Base-by-base conservation (phyloP, 2,113 vertebrate genomes). In the Callopanchax toddi region DNA sequence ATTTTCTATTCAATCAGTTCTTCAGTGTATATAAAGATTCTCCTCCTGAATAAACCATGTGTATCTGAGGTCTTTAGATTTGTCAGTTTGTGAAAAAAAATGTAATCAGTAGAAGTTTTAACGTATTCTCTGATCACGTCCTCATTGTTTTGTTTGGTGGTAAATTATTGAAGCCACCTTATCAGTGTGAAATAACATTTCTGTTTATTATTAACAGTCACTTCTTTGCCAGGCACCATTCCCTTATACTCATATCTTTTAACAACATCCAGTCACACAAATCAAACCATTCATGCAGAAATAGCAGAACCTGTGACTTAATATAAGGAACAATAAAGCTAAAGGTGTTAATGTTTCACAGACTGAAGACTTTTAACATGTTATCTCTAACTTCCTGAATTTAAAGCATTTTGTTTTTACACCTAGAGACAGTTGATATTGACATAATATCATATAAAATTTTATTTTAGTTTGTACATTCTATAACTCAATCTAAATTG, bases 41-140 rank as follows among this genome's bases (percentile, higher is more conserved):
- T 74, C 45, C 39, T 45, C 11, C 23, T 34, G 29, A 79, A 87
- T 79, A 74, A 83, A 83, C 17, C 0, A 66, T 18, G 1, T 54
- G 5, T 12, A 9, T 42, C 32, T 56, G 42, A 44, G 25, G 26
- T 23, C 10, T 58, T 32, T 9, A 12, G 22, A 32, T 32, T 21
- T 22, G 8, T 34, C n/a, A 2, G 18, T 12, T 34, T 52, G n/a
- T 52, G 26, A 17, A 18, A n/a, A n/a, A n/a, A n/a, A n/a, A n/a
- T n/a, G n/a, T n/a, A n/a, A n/a, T n/a, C n/a, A n/a, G n/a, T n/a
- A n/a, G n/a, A n/a, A 25, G 10, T 1, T 37, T 37, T 9, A 11
- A 37, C 3, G 3, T 3, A 3, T 21, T 21, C 20, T 21, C 3
- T 21, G 3, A 49, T 16, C 6, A 4, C 26, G 22, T 49, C 26